A percentile compares a stretch with the other conserved stretches of the same genome.
Conservation (phyloP, 1,140 invertebrate genomes). For the Zaprionus camerounensis region DNA sequence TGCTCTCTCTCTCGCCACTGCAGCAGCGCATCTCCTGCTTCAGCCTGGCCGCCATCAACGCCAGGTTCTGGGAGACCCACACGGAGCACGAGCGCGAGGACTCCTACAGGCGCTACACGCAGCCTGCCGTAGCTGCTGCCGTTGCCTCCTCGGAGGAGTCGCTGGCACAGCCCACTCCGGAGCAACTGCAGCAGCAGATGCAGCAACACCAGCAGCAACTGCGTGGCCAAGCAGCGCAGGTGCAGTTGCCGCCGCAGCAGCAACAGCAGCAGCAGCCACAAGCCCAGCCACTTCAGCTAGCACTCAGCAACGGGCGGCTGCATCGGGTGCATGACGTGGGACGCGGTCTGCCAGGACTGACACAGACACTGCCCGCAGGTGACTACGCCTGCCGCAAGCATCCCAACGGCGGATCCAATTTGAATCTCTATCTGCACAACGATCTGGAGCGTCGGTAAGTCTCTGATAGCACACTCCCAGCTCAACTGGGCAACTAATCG, state of each 20-base stretch:
- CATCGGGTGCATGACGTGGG: conserved; percentile 62
- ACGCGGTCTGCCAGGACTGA: conserved; percentile 28
- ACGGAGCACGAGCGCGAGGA: conserved; percentile 32
- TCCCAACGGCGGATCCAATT: conserved; percentile 57
- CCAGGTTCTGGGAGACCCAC: conserved; percentile 65
- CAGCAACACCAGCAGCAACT: conserved; percentile 14
- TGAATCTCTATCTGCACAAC: conserved; percentile 65
- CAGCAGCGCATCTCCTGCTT: conserved; percentile 73
- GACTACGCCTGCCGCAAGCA: conserved; percentile 65
- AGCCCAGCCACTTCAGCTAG: conserved; percentile 10
- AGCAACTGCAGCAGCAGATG: conserved; percentile 10
- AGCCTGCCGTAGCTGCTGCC: conserved; percentile 19
- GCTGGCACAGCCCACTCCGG: neutral
- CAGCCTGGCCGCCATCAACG: conserved; percentile 64
- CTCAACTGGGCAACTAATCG: neutral
- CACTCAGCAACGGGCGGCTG: conserved; percentile 35
- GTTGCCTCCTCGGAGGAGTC: conserved; percentile 9
- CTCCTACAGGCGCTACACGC: conserved; percentile 72
- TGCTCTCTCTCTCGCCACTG: neutral
- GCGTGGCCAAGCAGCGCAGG: neutral
- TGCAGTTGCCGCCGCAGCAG: conserved; percentile 17
- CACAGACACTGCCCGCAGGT: conserved; percentile 57
- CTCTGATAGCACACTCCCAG: no score
- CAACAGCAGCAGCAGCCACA: conserved; percentile 22
- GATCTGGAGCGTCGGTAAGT: conserved; percentile 64